Evolutionary conservation across 2,113 vertebrate species (phyloP), one percentile per base, ranked within the genome.

Genomic region (Zootoca vivipara): DNA sequence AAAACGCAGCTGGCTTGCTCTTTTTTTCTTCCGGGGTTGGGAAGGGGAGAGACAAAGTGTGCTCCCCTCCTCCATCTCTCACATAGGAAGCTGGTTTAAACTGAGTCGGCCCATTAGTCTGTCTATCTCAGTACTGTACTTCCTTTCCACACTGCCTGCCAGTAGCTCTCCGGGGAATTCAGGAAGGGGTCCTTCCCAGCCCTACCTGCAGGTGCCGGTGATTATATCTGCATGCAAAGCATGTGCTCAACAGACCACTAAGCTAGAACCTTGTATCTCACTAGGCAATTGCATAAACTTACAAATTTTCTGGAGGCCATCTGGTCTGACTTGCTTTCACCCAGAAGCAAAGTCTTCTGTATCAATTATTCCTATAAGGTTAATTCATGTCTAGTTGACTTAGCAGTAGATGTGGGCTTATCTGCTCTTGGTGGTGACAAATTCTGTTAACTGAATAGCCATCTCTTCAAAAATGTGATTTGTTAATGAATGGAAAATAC

Each of bases 1-100:
- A 85, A 85, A 77, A 77, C 73, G 12, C 67, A 87, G 86, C 67
- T 87, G 46, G 33, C 30, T 73, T n/a, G 33, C 30, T 73, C 24
- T 28, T 20, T 56, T 62, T 20, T 18, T 22, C 78, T 46, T 64
- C 85, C 38, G 24, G 10, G 20, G 28, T 30, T 28, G 13, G 2
- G 4, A n/a, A n/a, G 33, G 26, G 40, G 62, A 62, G 28, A 81
- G 35, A 62, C 16, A 40, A 80, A 70, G 24, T 20, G 52, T 56
- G 58, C 58, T 56, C 22, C 67, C 65, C 10, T 24, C 18, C 16
- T 80, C 46, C 65, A 22, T 58, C 8, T 87, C 22, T 78, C 40
- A 77, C 64, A 78, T 40, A 65, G 58, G 33, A 81, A 64, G 33
- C 33, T 81, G 33, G 10, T 58, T 81, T 78, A 78, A 10, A n/a